These are phyloP conservation scores for Papilio machaon DNA, from an alignment of 1,140 invertebrate species.

Conservation along the genomic window DNA sequence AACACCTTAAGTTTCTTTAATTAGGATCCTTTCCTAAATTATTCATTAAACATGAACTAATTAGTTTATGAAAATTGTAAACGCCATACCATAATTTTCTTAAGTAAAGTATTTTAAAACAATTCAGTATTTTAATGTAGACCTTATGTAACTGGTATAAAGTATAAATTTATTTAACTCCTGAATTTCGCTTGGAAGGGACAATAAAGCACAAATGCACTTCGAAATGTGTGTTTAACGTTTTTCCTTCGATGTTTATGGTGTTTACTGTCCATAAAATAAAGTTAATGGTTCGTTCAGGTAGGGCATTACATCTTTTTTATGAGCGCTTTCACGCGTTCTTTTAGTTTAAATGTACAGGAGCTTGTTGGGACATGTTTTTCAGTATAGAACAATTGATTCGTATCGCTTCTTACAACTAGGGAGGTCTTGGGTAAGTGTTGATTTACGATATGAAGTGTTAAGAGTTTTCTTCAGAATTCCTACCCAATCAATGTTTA, in stretches of 20 bases:
- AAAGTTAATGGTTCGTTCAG: slow-evolving; percentile 27
- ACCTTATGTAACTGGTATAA: neutral
- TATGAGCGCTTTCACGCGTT: slow-evolving; percentile 33
- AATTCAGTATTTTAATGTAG: neutral
- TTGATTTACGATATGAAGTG: neutral
- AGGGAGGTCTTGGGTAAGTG: slow-evolving; percentile 4
- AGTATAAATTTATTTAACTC: neutral
- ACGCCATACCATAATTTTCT: slow-evolving; percentile 6
- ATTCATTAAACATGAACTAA: neutral
- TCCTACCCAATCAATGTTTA: neutral
- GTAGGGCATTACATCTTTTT: slow-evolving; percentile 35
- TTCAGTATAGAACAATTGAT: neutral
- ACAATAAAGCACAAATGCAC: slow-evolving; percentile 30
- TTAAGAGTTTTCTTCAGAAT: neutral
- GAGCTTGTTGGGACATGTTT: neutral
- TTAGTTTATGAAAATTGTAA: neutral
- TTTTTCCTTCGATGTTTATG: slow-evolving; percentile 39
- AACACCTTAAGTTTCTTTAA: neutral
- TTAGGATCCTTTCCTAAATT: neutral
- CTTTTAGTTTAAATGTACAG: neutral
- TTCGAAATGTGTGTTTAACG: slow-evolving; percentile 32
- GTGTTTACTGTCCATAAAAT: slow-evolving; percentile 38
- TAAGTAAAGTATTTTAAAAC: neutral
- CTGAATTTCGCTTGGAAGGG: neutral
- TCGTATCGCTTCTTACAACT: slow-evolving; percentile 32